Percentiles rank a stretch among this genome's conserved stretches.
These are phyloP conservation scores for Drosophila truncata DNA, from an alignment of 1,140 invertebrate species.

Conservation along the genomic window DNA sequence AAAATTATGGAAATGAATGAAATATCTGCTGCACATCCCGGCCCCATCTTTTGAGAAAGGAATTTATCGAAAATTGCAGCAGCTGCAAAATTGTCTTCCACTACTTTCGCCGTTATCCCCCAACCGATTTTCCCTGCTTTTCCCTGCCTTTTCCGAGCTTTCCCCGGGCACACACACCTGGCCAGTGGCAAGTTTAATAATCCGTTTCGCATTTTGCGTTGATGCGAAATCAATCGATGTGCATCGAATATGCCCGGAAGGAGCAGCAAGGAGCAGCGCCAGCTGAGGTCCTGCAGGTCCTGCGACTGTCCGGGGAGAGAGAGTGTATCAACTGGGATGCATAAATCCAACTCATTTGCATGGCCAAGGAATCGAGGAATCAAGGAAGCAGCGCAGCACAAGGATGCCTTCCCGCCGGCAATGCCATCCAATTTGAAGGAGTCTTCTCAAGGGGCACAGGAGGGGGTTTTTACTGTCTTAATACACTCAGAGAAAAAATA, in stretches of 20 bases:
- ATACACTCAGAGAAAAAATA: not conserved
- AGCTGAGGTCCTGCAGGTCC: slow-evolving; percentile 14
- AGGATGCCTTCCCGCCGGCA: slow-evolving; percentile 33
- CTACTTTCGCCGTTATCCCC: slow-evolving; percentile 27
- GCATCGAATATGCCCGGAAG: slow-evolving; percentile 67
- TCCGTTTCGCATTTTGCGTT: slow-evolving; percentile 73
- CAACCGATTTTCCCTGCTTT: slow-evolving; percentile 1
- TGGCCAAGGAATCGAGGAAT: slow-evolving; percentile 54
- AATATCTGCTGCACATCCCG: slow-evolving; percentile 61
- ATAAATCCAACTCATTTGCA: slow-evolving; percentile 65
- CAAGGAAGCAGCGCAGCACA: slow-evolving; percentile 38
- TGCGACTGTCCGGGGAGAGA: not conserved
- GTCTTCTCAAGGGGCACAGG: slow-evolving; percentile 1
- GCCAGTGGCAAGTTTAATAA: slow-evolving; percentile 66
- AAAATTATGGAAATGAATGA: slow-evolving; percentile 84
- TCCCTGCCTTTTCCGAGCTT: slow-evolving; percentile 2
- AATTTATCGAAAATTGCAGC: slow-evolving; percentile 82
- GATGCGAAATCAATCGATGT: slow-evolving; percentile 78
- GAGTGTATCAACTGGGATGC: slow-evolving; percentile 30
- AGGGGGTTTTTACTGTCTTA: not conserved
- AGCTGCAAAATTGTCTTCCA: slow-evolving; percentile 63
- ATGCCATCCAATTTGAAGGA: slow-evolving; percentile 37
- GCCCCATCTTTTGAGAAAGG: slow-evolving; percentile 61
- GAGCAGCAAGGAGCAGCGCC: slow-evolving; percentile 16
- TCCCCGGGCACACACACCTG: slow-evolving; percentile 58